phyloP scores from a whole-genome alignment of 2,797 vertebrate species.

The Spheniscus humboldti region DNA sequence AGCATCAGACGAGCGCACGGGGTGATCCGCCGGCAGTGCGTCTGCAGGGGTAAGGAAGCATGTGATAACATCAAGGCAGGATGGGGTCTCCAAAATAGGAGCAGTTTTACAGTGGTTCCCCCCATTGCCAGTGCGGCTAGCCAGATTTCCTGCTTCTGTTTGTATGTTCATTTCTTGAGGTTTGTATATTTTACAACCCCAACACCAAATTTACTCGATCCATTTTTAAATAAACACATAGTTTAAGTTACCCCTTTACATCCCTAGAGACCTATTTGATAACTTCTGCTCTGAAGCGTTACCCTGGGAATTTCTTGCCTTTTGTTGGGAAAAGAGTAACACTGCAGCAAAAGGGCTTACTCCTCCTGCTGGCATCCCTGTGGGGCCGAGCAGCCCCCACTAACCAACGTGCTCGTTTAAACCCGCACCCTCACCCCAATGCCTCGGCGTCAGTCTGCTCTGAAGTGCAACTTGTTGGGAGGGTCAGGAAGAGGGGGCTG shows the following conservation, averaged over 20 bases:
- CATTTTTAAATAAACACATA: background rate
- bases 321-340: background rate
- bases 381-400: background rate
- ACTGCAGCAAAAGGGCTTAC: background rate
- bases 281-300: background rate
- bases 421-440: background rate
- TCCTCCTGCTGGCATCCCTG: background rate
- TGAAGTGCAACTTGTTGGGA: background rate
- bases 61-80: background rate
- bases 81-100: accelerated
- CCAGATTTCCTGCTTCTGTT: background rate
- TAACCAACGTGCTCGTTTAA: background rate
- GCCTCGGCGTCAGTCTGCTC: background rate
- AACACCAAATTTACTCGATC: background rate
- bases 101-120: background rate
- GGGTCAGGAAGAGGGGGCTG: background rate
- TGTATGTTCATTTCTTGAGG: background rate
- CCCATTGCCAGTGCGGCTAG: accelerated
- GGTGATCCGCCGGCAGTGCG: background rate
- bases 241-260: background rate
- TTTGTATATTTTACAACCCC: background rate
- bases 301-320: background rate
- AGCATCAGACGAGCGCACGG: accelerated
- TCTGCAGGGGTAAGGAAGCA: background rate
- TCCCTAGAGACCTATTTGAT: background rate